Evolutionary conservation across 2,888 invertebrate genomes (phyloP).

Genomic region (Troides oblongomaculatus): DNA sequence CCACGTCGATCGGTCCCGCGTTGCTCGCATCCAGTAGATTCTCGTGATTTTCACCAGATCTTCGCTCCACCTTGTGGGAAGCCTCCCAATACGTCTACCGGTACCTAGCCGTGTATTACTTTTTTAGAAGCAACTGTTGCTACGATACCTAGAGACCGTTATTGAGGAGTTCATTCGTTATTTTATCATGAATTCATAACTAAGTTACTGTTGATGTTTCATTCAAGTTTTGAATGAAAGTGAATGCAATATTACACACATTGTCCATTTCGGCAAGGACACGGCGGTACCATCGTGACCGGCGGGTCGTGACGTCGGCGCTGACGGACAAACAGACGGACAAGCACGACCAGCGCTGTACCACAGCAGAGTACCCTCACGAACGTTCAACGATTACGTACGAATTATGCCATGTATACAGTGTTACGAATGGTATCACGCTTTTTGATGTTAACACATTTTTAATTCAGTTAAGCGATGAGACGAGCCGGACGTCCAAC

Average conservation of each 20-base stretch:
- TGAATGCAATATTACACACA: conserved; percentile 32
- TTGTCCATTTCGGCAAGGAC: conserved; percentile 40
- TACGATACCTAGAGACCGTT: too few relatives aligned
- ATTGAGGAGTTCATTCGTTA: too few relatives aligned
- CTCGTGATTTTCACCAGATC: too few relatives aligned
- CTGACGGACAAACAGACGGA: conserved; percentile 35
- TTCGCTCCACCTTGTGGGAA: too few relatives aligned
- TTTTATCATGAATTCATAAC: too few relatives aligned
- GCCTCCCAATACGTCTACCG: too few relatives aligned
- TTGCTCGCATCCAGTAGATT: too few relatives aligned
- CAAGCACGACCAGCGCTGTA: conserved; percentile 40
- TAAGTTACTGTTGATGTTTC: neutral
- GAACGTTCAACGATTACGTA: conserved; percentile 31
- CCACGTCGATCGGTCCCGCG: too few relatives aligned
- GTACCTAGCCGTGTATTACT: too few relatives aligned
- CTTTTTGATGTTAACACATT: conserved; percentile 4
- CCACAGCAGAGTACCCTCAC: conserved; percentile 31
- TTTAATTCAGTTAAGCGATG: too few relatives aligned
- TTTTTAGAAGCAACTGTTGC: too few relatives aligned
- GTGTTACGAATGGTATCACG: conserved; percentile 11
- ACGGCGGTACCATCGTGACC: conserved; percentile 40
- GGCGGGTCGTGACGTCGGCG: conserved; percentile 41
- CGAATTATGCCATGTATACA: neutral
- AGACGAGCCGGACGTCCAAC: too few relatives aligned
- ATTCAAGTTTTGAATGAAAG: conserved; percentile 34